Evolutionary conservation across 2,797 vertebrate genomes (phyloP), one percentile per base, ranked within the genome.

Genomic region (Enoplosus armatus): DNA sequence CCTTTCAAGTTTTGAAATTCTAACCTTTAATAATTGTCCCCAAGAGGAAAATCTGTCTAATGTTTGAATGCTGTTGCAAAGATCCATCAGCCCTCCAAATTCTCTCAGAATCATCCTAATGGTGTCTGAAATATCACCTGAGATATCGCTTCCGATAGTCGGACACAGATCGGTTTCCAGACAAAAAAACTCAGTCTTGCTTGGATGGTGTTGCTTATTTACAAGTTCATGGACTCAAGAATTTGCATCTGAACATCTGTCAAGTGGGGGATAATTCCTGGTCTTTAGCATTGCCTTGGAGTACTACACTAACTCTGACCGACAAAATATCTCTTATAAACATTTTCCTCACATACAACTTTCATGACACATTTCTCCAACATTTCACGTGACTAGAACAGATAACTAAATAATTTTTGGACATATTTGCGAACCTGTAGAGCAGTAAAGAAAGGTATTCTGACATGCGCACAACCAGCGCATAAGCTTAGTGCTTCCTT

Each of bases 21-120:
- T 83, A 86, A 90, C 83, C 88, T 92, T 91, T 90, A 65, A 72
- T 85, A 82, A 78, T n/a, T 33, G n/a, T 70, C 71, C 72, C 75
- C 66, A 3, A 33, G 72, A 76, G 78, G 54, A 86, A 72, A 66
- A 84, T 80, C 75, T 37, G 69, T 85, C 82, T 82, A 43, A 75
- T 59, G 54, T 80, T 71, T 72, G 26, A 87, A 80, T 59, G 73
- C 43, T 35, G 67, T 6, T 56, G 48, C 35, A 74, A 45, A 48
- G 53, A 79, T 85, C 75, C 64, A 82, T 84, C 74, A 82, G 22
- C 14, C 14, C 50, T 45, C 45, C 27, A 33, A 48, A 58, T 50
- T 77, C 20, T 45, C 29, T 61, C 45, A 31, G 2, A 71, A 60
- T 27, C 63, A 54, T 72, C 24, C 55, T 18, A 16, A 61, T 41